A percentile compares a stretch with the other conserved stretches of the same genome.
Evolutionary conservation across 2,888 invertebrate species (phyloP).

Genomic region (Harpalus rufipes): DNA sequence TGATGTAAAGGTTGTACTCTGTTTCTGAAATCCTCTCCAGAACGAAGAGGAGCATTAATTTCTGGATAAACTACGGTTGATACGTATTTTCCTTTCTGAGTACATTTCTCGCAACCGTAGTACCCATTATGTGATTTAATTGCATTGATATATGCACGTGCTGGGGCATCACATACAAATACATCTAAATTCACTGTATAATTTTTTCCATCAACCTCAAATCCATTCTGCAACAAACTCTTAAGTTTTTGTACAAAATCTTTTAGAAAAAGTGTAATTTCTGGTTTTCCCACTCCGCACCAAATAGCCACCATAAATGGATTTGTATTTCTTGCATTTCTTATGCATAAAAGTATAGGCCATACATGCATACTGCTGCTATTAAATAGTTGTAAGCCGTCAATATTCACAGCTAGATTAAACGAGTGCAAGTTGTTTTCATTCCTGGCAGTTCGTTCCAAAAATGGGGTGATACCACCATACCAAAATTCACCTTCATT

Average conservation of each 20-base stretch:
- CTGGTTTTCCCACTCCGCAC: slow-evolving; percentile 67
- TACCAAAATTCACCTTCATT: slow-evolving; percentile 65
- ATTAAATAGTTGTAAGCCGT: slow-evolving; percentile 67
- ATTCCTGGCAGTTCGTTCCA: background rate
- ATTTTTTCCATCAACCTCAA: slow-evolving; percentile 52
- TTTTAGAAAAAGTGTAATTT: slow-evolving; percentile 68
- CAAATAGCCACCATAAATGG: slow-evolving; percentile 23
- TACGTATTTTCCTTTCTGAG: slow-evolving; percentile 67
- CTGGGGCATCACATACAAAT: slow-evolving; percentile 70
- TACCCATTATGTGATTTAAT: slow-evolving; percentile 69
- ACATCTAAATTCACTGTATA: slow-evolving; percentile 47
- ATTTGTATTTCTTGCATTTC: background rate
- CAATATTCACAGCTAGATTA: slow-evolving; percentile 65
- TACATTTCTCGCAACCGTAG: slow-evolving; percentile 70
- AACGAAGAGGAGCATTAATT: slow-evolving; percentile 68
- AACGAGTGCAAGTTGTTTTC: background rate
- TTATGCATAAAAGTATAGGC: slow-evolving; percentile 56
- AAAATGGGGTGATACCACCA: slow-evolving; percentile 58
- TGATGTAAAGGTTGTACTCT: slow-evolving; percentile 44
- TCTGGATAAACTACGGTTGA: slow-evolving; percentile 69
- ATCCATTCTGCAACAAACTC: slow-evolving; percentile 65
- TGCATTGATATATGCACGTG: slow-evolving; percentile 68
- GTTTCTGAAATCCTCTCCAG: slow-evolving; percentile 67
- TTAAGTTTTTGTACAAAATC: slow-evolving; percentile 69
- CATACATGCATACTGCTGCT: slow-evolving; percentile 63